Percentiles rank a stretch among this genome's conserved stretches.
These are phyloP conservation scores for Cyclargus thomasi DNA, from an alignment of 1,140 invertebrate species.

Conservation along the genomic window DNA sequence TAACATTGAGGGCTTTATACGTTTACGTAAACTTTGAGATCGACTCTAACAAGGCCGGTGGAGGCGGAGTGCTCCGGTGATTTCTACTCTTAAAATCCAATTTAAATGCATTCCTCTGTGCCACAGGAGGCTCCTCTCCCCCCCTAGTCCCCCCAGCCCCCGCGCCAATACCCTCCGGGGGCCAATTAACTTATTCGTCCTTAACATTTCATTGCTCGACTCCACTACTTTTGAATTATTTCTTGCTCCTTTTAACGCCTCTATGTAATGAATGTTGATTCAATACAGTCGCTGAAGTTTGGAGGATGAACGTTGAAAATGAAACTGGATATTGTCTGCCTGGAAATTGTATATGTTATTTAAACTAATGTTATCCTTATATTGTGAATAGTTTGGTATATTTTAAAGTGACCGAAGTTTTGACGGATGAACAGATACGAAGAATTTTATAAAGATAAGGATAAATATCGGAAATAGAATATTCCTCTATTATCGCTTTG, in stretches of 20 bases:
- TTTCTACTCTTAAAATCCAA: constrained; percentile 75
- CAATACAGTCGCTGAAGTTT: neutral
- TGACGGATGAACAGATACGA: too few species aligned
- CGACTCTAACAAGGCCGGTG: constrained; percentile 68
- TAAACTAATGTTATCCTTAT: too few species aligned
- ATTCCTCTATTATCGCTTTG: too few species aligned
- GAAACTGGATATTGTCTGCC: too few species aligned
- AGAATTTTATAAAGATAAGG: too few species aligned
- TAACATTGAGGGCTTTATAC: constrained; percentile 59
- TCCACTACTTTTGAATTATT: constrained; percentile 46
- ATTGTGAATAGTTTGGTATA: too few species aligned
- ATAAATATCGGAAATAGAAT: too few species aligned
- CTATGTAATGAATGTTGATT: constrained; percentile 4
- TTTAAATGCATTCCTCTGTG: constrained; percentile 75
- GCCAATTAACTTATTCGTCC: constrained; percentile 73
- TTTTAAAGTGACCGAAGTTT: too few species aligned
- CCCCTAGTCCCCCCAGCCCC: too few species aligned
- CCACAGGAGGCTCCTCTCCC: constrained; percentile 52
- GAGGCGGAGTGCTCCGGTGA: constrained; percentile 61
- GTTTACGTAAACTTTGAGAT: constrained; percentile 74
- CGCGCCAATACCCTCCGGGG: constrained; percentile 64
- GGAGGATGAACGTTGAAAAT: neutral
- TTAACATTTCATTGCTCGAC: constrained; percentile 71
- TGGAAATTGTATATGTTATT: too few species aligned
- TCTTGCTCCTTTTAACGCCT: constrained; percentile 9